Evolutionary conservation across 1,140 invertebrate species (phyloP), one percentile per base, ranked within the genome.

Genomic region (Cherax destructor): DNA sequence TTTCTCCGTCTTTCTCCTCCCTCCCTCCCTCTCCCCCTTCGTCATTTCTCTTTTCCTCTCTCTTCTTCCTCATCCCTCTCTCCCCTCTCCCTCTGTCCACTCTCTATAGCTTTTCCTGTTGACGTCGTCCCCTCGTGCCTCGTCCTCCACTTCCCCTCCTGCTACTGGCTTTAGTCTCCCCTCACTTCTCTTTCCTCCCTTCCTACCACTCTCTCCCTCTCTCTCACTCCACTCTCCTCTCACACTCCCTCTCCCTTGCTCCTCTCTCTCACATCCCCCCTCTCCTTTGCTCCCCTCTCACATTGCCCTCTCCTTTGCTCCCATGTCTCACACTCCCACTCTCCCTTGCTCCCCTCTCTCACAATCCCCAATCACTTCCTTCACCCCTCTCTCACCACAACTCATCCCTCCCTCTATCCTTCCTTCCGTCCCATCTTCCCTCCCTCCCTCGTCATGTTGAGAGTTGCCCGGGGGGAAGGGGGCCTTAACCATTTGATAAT

Each of bases 141-240:
- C 78, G 49, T 80, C 49, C 78, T 80, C 78, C 47, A n/a, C 21
- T 92, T 86, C 49, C 52, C 50, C 80, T 59, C 47, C 49, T 61
- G n/a, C 80, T 59, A 76, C 41, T 30, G 61, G 24, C 83, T 49
- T 30, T 85, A 47, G 24, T 24, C 65, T 85, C 56, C 56, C 30
- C 74, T 30, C 76, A 6, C 76, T 78, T 18, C 30, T 16, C 18
- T 49, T 11, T 72, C 30, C 85, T 9, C 74, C 4, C 85, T 41
- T 49, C 4, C 7, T 21, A 49, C 49, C 24, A 10, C 61, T 5
- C 41, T 84, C 83, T 69, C 83, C 0, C 65, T 21, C 61, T 24
- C 47, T 72, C 30, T 24, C 56, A 30, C 21, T 24, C n/a, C 18
- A 9, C 59, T 41, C 56, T 30, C 61, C n/a, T 47, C 21, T 21